These are phyloP conservation scores for Ganaspis sp. DNA, from an alignment of 1,140 invertebrate species.

Conservation along the genomic window DNA sequence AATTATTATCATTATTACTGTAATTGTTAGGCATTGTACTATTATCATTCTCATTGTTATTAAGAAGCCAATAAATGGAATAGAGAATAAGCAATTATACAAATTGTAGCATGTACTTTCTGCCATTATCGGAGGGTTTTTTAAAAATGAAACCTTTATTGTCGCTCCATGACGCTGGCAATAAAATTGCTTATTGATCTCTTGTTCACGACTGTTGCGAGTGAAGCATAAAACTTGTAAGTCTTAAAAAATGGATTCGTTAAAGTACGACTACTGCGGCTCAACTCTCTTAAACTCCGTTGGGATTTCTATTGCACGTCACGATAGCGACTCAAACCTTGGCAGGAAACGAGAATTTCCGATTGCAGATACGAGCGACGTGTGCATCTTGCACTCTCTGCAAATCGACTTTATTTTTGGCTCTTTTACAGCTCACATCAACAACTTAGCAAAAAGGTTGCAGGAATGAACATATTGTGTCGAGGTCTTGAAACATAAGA, in stretches of 20 bases:
- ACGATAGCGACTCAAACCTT: conserved; percentile 1
- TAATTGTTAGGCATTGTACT: too few species aligned
- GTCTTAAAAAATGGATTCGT: conserved; percentile 22
- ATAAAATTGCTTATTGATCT: conserved; percentile 10
- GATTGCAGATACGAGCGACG: background rate
- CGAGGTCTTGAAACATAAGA: conserved; percentile 1
- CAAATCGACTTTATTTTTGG: conserved; percentile 17
- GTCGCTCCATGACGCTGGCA: background rate
- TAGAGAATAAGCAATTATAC: too few species aligned
- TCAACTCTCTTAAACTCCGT: background rate
- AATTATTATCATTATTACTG: too few species aligned
- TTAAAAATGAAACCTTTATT: background rate
- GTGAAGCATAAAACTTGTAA: background rate
- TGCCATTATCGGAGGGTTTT: background rate
- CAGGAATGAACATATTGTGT: background rate
- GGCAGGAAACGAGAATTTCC: conserved; percentile 13
- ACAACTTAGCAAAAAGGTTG: background rate
- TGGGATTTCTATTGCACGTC: conserved; percentile 23
- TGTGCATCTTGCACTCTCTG: conserved; percentile 12
- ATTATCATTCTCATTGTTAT: too few species aligned
- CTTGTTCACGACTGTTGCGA: background rate
- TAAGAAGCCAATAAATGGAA: too few species aligned
- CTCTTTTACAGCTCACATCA: conserved; percentile 18
- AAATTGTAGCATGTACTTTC: too few species aligned
- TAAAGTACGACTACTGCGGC: conserved; percentile 18